Evolutionary conservation across 2,797 vertebrate species (phyloP).

Genomic region (Manis pentadactyla): DNA sequence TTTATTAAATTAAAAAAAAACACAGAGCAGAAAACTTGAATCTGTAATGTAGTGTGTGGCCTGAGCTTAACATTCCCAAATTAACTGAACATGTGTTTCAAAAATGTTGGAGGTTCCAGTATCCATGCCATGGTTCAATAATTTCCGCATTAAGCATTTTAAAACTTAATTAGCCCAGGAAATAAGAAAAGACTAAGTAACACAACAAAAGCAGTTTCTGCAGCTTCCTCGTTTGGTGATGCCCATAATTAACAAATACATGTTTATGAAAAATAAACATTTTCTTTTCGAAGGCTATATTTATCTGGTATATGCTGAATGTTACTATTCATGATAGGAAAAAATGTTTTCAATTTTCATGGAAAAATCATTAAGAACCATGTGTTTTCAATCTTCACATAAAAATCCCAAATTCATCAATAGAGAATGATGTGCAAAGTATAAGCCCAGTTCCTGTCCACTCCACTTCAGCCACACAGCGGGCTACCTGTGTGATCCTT

Average conservation of each 20-base stretch:
- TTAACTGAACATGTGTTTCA: not conserved
- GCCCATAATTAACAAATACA: conserved; percentile 12
- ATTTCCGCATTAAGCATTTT: conserved; percentile 56
- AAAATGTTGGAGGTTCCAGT: not conserved
- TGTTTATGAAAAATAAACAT: not conserved
- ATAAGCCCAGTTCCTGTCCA: not conserved
- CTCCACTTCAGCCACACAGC: not conserved
- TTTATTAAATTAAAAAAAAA: not conserved
- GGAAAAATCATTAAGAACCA: not conserved
- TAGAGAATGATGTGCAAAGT: not conserved
- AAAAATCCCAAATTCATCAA: not conserved
- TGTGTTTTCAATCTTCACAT: not conserved
- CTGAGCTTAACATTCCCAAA: not conserved
- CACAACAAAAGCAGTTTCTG: not conserved
- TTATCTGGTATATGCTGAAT: not conserved
- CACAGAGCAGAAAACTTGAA: not conserved
- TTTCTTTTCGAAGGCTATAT: not conserved
- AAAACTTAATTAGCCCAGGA: conserved; percentile 47
- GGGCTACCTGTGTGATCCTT: not conserved
- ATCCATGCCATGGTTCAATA: not conserved
- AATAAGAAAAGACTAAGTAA: conserved; percentile 1
- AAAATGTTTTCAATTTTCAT: not conserved
- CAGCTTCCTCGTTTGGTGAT: not conserved
- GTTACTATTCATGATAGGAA: not conserved
- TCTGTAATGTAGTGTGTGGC: not conserved